Conservation (phyloP, 2,113 vertebrate species). For the Spea bombifrons region DNA sequence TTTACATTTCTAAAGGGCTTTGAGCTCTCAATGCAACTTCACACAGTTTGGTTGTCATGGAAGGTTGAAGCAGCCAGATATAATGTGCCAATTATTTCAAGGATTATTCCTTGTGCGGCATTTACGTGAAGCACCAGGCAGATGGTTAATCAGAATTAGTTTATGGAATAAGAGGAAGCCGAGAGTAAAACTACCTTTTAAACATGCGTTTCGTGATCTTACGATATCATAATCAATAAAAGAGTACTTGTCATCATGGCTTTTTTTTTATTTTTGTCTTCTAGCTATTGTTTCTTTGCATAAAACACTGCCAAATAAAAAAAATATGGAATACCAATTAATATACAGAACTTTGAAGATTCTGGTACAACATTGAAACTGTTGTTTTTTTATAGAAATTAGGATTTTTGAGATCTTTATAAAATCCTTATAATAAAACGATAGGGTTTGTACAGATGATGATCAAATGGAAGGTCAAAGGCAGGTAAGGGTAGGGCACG, state of each 20-base stretch:
- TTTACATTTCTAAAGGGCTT: conserved; percentile 3
- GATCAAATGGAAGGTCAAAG: too few relatives aligned
- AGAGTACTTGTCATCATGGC: neutral
- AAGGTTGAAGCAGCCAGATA: conserved; percentile 29
- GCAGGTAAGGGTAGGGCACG: too few relatives aligned
- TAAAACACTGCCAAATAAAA: too few relatives aligned
- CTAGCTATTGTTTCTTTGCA: too few relatives aligned
- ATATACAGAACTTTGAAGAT: too few relatives aligned
- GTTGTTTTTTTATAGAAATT: too few relatives aligned
- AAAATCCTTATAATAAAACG: too few relatives aligned
- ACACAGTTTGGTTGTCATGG: conserved; percentile 33
- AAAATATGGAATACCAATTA: too few relatives aligned
- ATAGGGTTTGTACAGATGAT: too few relatives aligned
- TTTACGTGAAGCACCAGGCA: conserved; percentile 33
- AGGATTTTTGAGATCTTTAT: too few relatives aligned
- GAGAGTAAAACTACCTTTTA: conserved; percentile 6
- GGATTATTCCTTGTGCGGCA: conserved; percentile 35
- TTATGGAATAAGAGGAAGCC: conserved; percentile 1
- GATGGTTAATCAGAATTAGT: conserved; percentile 40
- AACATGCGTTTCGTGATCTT: neutral
- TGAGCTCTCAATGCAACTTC: neutral
- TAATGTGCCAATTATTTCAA: conserved; percentile 32
- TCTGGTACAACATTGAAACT: too few relatives aligned
- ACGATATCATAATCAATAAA: conserved; percentile 3
- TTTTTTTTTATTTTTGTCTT: neutral